Evolutionary conservation across 2,888 invertebrate genomes (phyloP).

Genomic region (Ommatoiulus sabulosus): DNA sequence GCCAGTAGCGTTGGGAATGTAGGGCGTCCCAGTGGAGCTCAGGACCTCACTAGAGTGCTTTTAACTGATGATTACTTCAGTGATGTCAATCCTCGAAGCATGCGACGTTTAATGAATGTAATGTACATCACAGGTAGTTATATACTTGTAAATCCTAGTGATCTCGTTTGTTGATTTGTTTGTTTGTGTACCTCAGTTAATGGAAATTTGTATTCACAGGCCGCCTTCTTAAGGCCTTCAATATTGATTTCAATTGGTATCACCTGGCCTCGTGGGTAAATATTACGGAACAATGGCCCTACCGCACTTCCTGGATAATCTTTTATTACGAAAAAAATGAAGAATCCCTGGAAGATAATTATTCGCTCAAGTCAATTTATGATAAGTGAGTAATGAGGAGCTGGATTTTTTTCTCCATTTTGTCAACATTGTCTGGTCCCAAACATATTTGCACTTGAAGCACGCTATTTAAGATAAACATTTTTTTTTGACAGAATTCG

Average conservation of each 20-base stretch:
- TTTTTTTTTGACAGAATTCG: conserved; percentile 66
- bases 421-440: too few species aligned
- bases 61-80: conserved; percentile 98
- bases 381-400: conserved; percentile 79
- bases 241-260: conserved; percentile 99
- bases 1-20: conserved; percentile 93
- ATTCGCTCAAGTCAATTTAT: conserved; percentile 89
- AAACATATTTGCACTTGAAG: too few species aligned
- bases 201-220: conserved; percentile 72
- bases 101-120: conserved; percentile 96
- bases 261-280: conserved; percentile 98
- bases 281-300: conserved; percentile 99
- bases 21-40: conserved; percentile 81
- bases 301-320: conserved; percentile 97
- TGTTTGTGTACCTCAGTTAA: background rate
- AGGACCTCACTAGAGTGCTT: conserved; percentile 83
- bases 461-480: background rate
- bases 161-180: background rate
- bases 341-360: conserved; percentile 85
- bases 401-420: background rate
- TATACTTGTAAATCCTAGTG: background rate
- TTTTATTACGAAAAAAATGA: conserved; percentile 92
- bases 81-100: conserved; percentile 97
- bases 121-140: conserved; percentile 90
- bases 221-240: conserved; percentile 95